These are phyloP conservation scores for Anoncus sp. DNA, from an alignment of 2,888 invertebrate species.

Conservation along the genomic window DNA sequence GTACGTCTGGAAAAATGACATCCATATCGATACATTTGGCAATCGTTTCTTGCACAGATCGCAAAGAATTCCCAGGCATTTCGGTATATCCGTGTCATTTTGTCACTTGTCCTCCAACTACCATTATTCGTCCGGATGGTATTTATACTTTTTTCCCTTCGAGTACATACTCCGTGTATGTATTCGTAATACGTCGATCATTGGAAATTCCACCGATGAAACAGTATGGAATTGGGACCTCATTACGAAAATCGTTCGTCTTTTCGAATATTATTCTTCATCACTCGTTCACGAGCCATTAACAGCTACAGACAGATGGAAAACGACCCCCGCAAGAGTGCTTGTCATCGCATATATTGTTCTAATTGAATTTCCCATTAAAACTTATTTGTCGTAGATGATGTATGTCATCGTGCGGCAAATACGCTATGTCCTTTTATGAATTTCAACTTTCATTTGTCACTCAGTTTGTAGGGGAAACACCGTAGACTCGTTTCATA, in stretches of 20 bases:
- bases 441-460: neutral
- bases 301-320: too few species aligned
- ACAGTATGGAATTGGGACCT: too few species aligned
- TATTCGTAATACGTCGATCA: too few species aligned
- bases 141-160: too few species aligned
- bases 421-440: neutral
- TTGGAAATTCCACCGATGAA: too few species aligned
- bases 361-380: neutral
- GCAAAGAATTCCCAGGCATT: too few species aligned
- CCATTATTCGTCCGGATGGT: too few species aligned
- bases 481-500: neutral
- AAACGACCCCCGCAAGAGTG: neutral
- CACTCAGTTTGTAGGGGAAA: neutral
- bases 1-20: neutral
- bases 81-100: too few species aligned
- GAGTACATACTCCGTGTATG: too few species aligned
- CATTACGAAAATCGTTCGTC: neutral
- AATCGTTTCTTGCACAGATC: too few species aligned
- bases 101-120: too few species aligned
- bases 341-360: neutral
- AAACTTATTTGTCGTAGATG: neutral
- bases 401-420: neutral
- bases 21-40: too few species aligned
- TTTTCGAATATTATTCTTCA: neutral
- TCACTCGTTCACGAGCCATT: neutral